Percentiles rank a stretch among this genome's conserved stretches.
phyloP scores from a whole-genome alignment of 2,113 vertebrate species.

The Sclerurus mexicanus region DNA sequence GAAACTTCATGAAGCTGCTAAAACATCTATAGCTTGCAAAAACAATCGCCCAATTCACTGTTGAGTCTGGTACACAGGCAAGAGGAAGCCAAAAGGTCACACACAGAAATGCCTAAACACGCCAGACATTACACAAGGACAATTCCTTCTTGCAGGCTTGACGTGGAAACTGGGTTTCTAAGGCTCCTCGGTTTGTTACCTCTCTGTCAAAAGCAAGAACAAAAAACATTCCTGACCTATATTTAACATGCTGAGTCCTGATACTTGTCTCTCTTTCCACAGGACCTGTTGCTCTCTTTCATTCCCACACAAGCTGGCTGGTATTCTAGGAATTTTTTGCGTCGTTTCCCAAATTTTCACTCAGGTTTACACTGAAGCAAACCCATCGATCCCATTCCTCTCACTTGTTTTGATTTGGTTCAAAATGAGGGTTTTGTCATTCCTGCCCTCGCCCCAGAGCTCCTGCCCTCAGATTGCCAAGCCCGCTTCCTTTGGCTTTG shows the following conservation, averaged over 20 bases:
- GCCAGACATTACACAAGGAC: neutral
- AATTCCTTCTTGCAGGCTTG: neutral
- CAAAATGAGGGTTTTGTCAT: neutral
- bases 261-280: neutral
- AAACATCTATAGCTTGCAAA: neutral
- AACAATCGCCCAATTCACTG: neutral
- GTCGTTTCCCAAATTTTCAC: neutral
- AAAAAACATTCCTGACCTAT: neutral
- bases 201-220: neutral
- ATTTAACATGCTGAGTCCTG: neutral
- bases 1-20: neutral
- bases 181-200: neutral
- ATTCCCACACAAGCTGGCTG: neutral
- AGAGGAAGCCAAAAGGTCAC: neutral
- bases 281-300: neutral
- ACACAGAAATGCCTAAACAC: neutral
- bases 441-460: neutral
- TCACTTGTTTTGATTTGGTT: neutral
- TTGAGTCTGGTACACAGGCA: neutral
- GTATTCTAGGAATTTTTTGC: neutral
- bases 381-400: rapidly evolving
- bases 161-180: neutral
- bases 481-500: neutral
- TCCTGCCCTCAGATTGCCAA: neutral
- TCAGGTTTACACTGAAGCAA: neutral